Evolutionary conservation across 2,113 vertebrate genomes (phyloP).

Genomic region (Motacilla tschutschensis): DNA sequence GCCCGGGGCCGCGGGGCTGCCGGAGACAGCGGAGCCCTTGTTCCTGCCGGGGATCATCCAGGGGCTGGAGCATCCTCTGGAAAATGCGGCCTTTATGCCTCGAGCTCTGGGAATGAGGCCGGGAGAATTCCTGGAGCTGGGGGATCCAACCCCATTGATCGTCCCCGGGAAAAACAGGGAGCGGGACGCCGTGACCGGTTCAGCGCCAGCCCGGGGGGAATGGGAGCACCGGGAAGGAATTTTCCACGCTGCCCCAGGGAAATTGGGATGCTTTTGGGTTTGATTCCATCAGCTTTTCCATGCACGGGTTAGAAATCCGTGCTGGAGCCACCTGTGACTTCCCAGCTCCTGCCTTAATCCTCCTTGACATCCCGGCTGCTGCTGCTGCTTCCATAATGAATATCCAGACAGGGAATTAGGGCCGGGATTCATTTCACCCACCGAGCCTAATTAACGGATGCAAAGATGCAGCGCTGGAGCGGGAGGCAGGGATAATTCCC

Average conservation of each 20-base stretch:
- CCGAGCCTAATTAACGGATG: neutral
- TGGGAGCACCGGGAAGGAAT: neutral
- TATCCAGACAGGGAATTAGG: neutral
- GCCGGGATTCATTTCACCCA: neutral
- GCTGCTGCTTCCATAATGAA: neutral
- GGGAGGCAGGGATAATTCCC: neutral
- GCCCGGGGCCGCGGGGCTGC: rapidly evolving
- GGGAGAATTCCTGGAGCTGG: neutral
- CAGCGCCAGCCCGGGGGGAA: neutral
- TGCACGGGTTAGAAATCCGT: rapidly evolving
- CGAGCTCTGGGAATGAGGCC: neutral
- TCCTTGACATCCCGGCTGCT: constrained; percentile 15
- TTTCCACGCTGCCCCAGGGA: rapidly evolving
- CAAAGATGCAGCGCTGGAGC: neutral
- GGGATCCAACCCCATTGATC: neutral
- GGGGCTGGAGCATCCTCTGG: neutral
- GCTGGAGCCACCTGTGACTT: constrained; percentile 17
- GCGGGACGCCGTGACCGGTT: neutral
- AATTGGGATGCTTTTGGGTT: rapidly evolving
- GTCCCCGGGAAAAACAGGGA: neutral
- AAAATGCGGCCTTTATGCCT: constrained; percentile 26
- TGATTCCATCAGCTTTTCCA: rapidly evolving
- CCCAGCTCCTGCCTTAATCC: neutral
- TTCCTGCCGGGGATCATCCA: neutral
- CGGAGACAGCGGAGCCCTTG: neutral